Conservation (phyloP, 2,888 invertebrate genomes). For the Oscheius sp. region DNA sequence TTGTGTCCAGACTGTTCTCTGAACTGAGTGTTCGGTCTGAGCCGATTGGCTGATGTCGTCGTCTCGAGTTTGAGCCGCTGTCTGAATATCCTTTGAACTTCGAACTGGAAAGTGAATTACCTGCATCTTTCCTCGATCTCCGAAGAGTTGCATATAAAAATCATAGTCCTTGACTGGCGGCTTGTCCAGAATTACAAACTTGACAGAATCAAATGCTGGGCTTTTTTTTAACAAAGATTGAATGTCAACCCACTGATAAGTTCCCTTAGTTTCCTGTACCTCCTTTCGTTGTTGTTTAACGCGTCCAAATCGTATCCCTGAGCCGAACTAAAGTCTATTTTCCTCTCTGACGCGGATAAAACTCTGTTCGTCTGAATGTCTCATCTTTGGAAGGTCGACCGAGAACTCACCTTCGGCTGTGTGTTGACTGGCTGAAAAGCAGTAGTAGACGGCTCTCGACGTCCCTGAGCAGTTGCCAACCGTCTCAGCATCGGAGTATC, state of each 20-base stretch:
- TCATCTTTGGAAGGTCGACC: background rate
- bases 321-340: conserved; percentile 37
- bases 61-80: conserved; percentile 34
- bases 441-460: conserved; percentile 13
- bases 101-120: background rate
- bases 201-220: conserved; percentile 38
- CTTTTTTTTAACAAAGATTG: background rate
- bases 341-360: conserved; percentile 39
- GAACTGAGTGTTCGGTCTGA: conserved; percentile 38
- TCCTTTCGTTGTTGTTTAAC: conserved; percentile 30
- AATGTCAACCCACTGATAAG: conserved; percentile 34
- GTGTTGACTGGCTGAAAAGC: background rate
- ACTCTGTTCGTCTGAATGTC: conserved; percentile 15
- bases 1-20: conserved; percentile 40
- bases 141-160: conserved; percentile 46
- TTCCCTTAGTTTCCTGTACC: conserved; percentile 42
- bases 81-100: background rate
- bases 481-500: conserved; percentile 42
- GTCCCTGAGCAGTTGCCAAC: conserved; percentile 40
- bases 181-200: conserved; percentile 36
- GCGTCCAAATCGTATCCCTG: conserved; percentile 6
- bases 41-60: conserved; percentile 38
- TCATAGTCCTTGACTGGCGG: conserved; percentile 47
- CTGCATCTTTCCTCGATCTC: conserved; percentile 36
- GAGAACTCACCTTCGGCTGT: background rate